Evolutionary conservation across 1,140 invertebrate genomes (phyloP).

Genomic region (Cecropterus lyciades): DNA sequence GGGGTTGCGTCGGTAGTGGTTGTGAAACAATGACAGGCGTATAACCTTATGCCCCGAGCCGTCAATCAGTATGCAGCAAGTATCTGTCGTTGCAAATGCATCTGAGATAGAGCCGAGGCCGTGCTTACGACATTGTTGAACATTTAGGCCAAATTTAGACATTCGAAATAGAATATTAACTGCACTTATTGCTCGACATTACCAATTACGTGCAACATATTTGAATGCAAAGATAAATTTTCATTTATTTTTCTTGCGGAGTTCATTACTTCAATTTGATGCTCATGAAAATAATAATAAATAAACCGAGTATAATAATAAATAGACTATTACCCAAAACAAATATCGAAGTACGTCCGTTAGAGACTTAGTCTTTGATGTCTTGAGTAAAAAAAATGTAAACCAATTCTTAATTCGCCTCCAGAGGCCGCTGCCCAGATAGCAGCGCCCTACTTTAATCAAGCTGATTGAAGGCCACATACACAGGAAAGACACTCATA

Average conservation of each 20-base stretch:
- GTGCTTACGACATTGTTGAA: constrained; percentile 7
- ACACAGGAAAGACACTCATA: too few relatives aligned
- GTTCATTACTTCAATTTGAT: too few relatives aligned
- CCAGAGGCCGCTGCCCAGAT: too few relatives aligned
- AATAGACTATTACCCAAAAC: too few relatives aligned
- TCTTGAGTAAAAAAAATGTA: too few relatives aligned
- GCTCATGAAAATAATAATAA: too few relatives aligned
- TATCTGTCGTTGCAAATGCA: constrained; percentile 22
- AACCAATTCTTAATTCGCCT: too few relatives aligned
- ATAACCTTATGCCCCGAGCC: constrained; percentile 7
- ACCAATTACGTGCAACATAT: not conserved
- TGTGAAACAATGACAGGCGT: not conserved
- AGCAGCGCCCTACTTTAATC: too few relatives aligned
- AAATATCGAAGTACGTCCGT: too few relatives aligned
- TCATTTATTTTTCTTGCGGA: not conserved
- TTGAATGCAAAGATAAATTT: not conserved
- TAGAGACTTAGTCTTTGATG: too few relatives aligned
- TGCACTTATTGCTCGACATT: constrained; percentile 1
- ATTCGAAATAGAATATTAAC: not conserved
- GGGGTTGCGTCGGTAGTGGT: not conserved
- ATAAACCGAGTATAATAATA: too few relatives aligned
- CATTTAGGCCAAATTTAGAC: constrained; percentile 20
- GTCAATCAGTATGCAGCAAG: constrained; percentile 26
- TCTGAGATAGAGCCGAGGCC: constrained; percentile 18
- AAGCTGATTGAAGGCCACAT: too few relatives aligned